Percentiles rank a stretch among this genome's conserved stretches.
These are phyloP conservation scores for Augochlorella aurata DNA, from an alignment of 2,888 invertebrate genomes.

Conservation along the genomic window DNA sequence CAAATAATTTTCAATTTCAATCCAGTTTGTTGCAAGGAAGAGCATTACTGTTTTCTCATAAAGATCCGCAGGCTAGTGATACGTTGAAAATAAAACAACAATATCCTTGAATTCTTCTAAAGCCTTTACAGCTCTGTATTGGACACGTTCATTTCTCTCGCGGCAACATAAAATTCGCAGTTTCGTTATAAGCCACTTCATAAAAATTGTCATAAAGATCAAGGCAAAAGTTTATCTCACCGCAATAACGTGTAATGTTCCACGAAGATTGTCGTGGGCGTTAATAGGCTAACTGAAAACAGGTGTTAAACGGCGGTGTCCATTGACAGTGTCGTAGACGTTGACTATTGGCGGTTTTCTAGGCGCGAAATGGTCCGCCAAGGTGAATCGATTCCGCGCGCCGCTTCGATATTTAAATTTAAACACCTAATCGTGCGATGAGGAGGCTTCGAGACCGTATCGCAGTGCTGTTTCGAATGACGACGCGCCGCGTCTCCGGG, in stretches of 20 bases:
- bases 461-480: neutral
- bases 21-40: no score
- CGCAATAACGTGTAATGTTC: neutral
- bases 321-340: conserved; percentile 57
- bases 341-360: conserved; percentile 47
- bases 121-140: no score
- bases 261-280: neutral
- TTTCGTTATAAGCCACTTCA: neutral
- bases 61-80: no score
- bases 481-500: neutral
- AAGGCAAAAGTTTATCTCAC: neutral
- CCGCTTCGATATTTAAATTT: conserved; percentile 41
- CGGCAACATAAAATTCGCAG: no score
- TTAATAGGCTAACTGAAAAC: neutral
- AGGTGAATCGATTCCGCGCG: conserved; percentile 47
- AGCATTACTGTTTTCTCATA: no score
- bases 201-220: neutral
- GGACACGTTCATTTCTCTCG: no score
- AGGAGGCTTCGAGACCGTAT: neutral
- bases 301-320: conserved; percentile 17
- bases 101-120: no score
- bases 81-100: no score
- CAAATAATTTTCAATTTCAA: no score
- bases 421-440: conserved; percentile 8
- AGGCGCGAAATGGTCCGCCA: conserved; percentile 21